These are phyloP conservation scores for Mesorhabditis sp. DNA, from an alignment of 2,888 invertebrate genomes.

Conservation along the genomic window DNA sequence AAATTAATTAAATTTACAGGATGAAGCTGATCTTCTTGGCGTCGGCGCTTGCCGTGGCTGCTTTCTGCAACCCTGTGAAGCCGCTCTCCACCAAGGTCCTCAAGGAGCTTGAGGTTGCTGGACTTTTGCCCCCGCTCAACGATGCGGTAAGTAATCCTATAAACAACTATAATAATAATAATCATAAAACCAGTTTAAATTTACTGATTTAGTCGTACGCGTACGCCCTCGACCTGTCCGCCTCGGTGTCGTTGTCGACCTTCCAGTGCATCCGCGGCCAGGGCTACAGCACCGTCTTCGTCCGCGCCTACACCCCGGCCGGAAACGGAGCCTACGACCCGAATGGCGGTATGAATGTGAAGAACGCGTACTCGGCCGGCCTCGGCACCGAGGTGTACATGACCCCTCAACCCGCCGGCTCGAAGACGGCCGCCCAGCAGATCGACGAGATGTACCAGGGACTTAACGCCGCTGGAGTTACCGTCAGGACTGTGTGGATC, in stretches of 20 bases:
- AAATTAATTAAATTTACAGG: too few relatives aligned
- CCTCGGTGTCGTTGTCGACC: slow-evolving; percentile 13
- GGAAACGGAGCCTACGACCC: slow-evolving; percentile 31
- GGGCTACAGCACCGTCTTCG: slow-evolving; percentile 24
- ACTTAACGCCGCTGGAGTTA: slow-evolving; percentile 27
- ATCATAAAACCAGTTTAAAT: too few relatives aligned
- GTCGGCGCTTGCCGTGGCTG: too few relatives aligned
- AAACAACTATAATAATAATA: too few relatives aligned
- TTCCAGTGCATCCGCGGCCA: slow-evolving; percentile 20
- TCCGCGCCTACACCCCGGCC: slow-evolving; percentile 30
- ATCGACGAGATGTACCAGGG: slow-evolving; percentile 35
- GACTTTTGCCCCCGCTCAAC: not conserved
- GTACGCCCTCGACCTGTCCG: slow-evolving; percentile 27
- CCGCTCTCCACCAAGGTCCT: not conserved
- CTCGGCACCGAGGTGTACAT: slow-evolving; percentile 38
- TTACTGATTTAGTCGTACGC: slow-evolving; percentile 13
- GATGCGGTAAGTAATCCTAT: not conserved
- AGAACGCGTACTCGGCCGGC: slow-evolving; percentile 34
- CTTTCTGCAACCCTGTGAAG: not conserved
- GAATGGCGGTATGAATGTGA: slow-evolving; percentile 24
- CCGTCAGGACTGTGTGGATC: slow-evolving; percentile 35
- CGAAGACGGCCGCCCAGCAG: slow-evolving; percentile 30
- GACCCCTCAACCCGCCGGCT: slow-evolving; percentile 34
- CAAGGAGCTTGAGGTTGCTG: not conserved
- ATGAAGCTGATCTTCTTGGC: too few relatives aligned